Conservation (phyloP, 2,797 vertebrate genomes). For the Spheniscus humboldti region DNA sequence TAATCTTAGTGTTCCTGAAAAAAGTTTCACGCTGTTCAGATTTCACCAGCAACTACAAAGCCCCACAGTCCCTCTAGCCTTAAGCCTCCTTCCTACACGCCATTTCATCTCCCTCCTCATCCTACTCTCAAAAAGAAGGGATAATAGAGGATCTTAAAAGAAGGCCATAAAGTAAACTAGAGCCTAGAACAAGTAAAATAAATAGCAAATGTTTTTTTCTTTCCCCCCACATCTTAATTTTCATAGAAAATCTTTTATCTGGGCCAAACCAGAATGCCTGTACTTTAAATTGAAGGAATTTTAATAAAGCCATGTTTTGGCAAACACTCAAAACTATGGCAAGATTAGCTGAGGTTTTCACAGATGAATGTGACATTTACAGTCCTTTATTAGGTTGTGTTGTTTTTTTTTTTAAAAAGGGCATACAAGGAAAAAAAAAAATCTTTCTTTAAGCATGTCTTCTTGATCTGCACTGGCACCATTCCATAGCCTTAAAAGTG, state of each 20-base stretch:
- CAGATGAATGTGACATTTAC: neutral
- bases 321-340: neutral
- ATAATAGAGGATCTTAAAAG: neutral
- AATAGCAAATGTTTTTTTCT: neutral
- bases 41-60: neutral
- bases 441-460: neutral
- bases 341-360: neutral
- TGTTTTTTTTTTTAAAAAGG: neutral
- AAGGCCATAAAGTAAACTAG: neutral
- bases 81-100: neutral
- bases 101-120: neutral
- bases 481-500: neutral
- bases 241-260: neutral
- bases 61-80: neutral
- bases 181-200: neutral
- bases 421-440: neutral
- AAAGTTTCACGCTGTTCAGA: neutral
- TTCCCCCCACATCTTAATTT: neutral
- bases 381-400: neutral
- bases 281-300: neutral
- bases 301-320: conserved; percentile 7
- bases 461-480: neutral
- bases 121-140: neutral
- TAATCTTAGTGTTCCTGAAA: neutral
- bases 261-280: neutral